Evolutionary conservation across 2,797 vertebrate species (phyloP), one percentile per base, ranked within the genome.

Genomic region (Leptoclinus maculatus): DNA sequence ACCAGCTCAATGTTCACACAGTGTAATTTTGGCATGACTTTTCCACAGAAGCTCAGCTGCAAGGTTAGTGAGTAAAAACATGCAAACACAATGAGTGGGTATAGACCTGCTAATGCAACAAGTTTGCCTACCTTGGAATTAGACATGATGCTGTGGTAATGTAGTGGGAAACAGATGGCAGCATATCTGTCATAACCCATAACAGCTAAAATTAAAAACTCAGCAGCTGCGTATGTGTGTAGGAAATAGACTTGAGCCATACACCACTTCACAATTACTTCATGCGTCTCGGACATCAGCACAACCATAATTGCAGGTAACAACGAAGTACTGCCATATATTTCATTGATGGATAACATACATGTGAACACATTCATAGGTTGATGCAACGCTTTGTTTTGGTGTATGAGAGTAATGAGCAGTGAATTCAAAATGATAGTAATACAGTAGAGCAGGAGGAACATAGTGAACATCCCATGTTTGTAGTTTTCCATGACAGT

Each of bases 141-240:
- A 43, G 84, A 86, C 86, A 92, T 89, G 63, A 92, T 85, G 36
- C 32, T 84, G 66, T 89, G 82, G 76, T 95, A 94, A 43, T 89
- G 84, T 12, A 94, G 83, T 13, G 94, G 94, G n/a, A 56, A 41
- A 67, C 92, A 93, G 74, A 95, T 94, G 1, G 93, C 92, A 23
- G 87, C 19, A 58, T 90, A 94, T 76, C 94, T 87, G 75, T 95
- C 91, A 32, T 93, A 95, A 64, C 87, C 89, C 94, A 94, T 94
- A 4, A 92, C 78, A 10, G 91, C 90, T 49, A 95, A 80, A 41
- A 91, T 86, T 17, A 64, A 82, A 45, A 92, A 88, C 82, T 94
- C 93, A 51, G 67, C 41, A n/a, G 5, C 0, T 1, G 54, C 92
- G 27, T 92, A 93, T 0, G 89, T 89, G 71, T 92, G 84, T 1